Base-by-base conservation (phyloP, 2,113 vertebrate species). In the Aegithalos caudatus region DNA sequence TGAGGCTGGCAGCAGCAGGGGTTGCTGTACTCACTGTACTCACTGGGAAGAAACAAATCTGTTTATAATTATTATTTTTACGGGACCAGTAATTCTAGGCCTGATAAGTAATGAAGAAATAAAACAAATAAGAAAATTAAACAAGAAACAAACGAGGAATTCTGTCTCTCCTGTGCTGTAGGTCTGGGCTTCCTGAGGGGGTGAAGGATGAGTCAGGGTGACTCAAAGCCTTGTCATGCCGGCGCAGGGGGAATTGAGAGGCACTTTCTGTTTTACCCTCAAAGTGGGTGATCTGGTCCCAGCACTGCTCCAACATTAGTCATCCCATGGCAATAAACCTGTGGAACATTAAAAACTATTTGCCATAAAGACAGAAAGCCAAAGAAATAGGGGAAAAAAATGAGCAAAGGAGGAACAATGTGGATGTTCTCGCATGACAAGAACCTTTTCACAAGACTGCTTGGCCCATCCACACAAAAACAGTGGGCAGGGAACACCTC, bases 251-350 rank as follows among this genome's bases (percentile, higher is more conserved):
- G 40, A 84, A 70, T 4, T 47, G 48, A 91, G 89, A 92, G 47
- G 62, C 79, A 94, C 79, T 62, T 90, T 94, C 70, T 81, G 40
- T 61, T 73, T 48, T 62, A 93, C 66, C 60, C 87, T 95, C 91
- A 13, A 72, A 82, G 91, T 96, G 96, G 90, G 95, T 93, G 96
- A 95, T 96, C 93, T n/a, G 47, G 61, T 87, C 86, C 50, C 61
- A 86, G 88, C 37, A 45, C 44, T 23, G 60, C 56, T 51, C 19
- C 29, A 71, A 16, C 47, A 54, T 95, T 90, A 94, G 29, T 95
- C 92, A 97, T 91, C 47, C 20, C 42, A 51, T 12, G 24, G 81
- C 44, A 80, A 35, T 44, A 81, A 72, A 88, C 64, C 25, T 0
- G 0, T 51, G 78, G 73, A 91, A 77, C 62, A 62, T 44, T 87